Base-by-base conservation (phyloP, 2,797 vertebrate species). In the Naso thynnoides region DNA sequence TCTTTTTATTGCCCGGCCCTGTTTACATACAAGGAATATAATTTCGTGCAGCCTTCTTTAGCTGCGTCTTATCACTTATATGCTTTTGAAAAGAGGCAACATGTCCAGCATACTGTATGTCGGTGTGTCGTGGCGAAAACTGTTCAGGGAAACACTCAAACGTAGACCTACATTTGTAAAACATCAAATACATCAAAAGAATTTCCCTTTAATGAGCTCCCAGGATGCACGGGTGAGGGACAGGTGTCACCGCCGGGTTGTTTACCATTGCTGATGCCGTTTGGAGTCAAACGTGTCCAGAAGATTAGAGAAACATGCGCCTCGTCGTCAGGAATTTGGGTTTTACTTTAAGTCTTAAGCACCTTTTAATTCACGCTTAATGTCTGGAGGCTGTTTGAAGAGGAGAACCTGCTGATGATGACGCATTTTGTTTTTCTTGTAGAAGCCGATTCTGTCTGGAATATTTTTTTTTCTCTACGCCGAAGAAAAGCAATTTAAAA, bases 181-280 rank as follows among this genome's bases (percentile, higher is more conserved):
- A 70, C 50, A 76, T 72, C 58, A 50, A 76, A 76, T n/a, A 45
- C 59, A 58, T 24, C 15, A 26, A 23, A 2, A 62, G 36, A 41
- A n/a, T 10, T 33, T 8, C 3, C 50, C 33, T 50, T 54, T 76
- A 83, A 86, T 79, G 68, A 86, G 78, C 52, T 76, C 77, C 69
- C 81, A 21, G 56, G 60, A 69, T 44, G 59, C 42, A 13, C 1
- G 48, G 59, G 62, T 44, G 65, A 69, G 31, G 53, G 63, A 47
- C 61, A 63, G 53, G 48, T 60, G 72, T 56, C 14, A 0, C 41
- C 55, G 19, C 36, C 11, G 11, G 18, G 27, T 52, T 61, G 38
- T 54, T 33, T 60, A 24, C 56, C 45, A 45, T 16, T 47, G 16
- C 27, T 1, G 5, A 31, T 16, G 39, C 2, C 15, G 13, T 0